Base-by-base conservation (phyloP, 2,797 vertebrate genomes). In the Graptemys geographica region DNA sequence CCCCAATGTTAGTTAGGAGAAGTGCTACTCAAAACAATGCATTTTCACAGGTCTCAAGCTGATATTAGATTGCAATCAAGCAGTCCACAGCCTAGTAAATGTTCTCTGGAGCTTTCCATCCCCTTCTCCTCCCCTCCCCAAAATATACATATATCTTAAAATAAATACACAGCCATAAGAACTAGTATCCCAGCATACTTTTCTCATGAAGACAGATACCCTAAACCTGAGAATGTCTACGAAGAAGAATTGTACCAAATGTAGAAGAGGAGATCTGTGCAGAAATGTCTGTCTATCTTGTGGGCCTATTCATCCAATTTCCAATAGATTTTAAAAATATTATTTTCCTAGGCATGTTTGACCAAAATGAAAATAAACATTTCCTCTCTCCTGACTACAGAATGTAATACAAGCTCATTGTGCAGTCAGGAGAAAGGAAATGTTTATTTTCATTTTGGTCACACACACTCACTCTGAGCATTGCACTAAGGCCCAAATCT, bases 281-380 rank as follows among this genome's bases (percentile, higher is more conserved):
- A 79, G 9, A n/a, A 81, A 69, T 5, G 5, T 6, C 52, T 37
- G 74, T 11, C 37, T 86, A 16, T 33, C 57, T 37, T 33, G 13
- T 3, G 87, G 23, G 37, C 11, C 44, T 0, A 0, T 79, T 86
- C 23, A 47, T 51, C 31, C 19, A 62, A 44, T 23, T 25, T 12
- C 13, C 33, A 81, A 41, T 4, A 19, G 37, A 72, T 79, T n/a
- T 1, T 56, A 21, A 87, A 90, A 41, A 65, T 25, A 10, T 4
- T 16, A 0, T 41, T 81, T 89, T 76, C 16, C 33, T 44, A 33
- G 47, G 51, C 65, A 79, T 28, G 47, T 0, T 55, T 5, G 27
- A 49, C 4, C 72, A 37, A 83, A 87, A 18, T 15, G 8, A 89
- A 90, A 55, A 47, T 11, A 52, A 4, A 41, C 11, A 79, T 19